Evolutionary conservation across 2,797 vertebrate genomes (phyloP).

Genomic region (Emydoidea blandingii): DNA sequence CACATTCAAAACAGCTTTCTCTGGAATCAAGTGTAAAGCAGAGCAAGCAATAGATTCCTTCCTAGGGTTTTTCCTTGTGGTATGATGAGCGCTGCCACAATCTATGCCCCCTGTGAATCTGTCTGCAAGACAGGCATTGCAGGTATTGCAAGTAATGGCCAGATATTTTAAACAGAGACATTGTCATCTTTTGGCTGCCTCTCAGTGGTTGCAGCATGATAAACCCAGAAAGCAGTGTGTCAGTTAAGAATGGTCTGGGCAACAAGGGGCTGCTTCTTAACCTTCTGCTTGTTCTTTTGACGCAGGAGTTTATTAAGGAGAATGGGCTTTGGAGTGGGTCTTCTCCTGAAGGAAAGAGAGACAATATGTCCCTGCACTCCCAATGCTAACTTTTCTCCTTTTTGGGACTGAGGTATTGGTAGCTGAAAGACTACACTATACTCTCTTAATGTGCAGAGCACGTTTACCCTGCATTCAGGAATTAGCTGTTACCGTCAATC

Average conservation of each 20-base stretch:
- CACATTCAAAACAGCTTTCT: neutral
- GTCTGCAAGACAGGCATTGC: neutral
- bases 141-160: neutral
- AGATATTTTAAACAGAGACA: constrained; percentile 24
- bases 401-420: neutral
- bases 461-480: constrained; percentile 24
- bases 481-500: neutral
- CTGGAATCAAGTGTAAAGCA: neutral
- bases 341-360: constrained; percentile 1
- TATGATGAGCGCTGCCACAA: neutral
- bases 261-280: constrained; percentile 27
- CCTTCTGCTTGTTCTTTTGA: constrained; percentile 28
- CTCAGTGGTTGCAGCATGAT: constrained; percentile 38
- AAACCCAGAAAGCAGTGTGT: constrained; percentile 25
- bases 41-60: neutral
- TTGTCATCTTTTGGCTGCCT: constrained; percentile 12
- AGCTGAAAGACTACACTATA: neutral
- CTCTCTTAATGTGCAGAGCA: neutral
- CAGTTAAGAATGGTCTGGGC: neutral
- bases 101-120: neutral
- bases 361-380: neutral
- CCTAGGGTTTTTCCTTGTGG: neutral
- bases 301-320: constrained; percentile 3
- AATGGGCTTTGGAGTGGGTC: constrained; percentile 35
- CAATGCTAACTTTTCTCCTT: neutral